phyloP scores from a whole-genome alignment of 2,113 vertebrate genomes.

The Menura novaehollandiae region DNA sequence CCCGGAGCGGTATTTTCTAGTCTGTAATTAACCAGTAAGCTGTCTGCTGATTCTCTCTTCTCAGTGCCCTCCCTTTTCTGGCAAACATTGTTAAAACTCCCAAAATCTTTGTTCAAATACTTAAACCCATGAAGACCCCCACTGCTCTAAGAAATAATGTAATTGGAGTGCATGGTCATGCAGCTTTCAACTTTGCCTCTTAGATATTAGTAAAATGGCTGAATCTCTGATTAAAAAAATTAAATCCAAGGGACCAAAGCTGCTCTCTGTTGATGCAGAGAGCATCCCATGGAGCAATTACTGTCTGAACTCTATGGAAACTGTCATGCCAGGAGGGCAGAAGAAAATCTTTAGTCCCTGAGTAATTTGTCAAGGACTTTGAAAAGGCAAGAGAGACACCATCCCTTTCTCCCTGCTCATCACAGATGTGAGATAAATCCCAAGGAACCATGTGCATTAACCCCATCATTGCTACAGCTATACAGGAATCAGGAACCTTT shows the following conservation, averaged over 20 bases:
- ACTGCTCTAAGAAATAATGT: background rate
- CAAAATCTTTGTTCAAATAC: background rate
- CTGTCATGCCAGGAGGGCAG: background rate
- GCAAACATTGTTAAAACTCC: background rate
- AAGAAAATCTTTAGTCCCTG: background rate
- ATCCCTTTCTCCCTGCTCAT: background rate
- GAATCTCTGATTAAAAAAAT: constrained; percentile 1
- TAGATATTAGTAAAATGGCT: background rate
- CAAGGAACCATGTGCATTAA: background rate
- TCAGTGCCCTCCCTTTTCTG: background rate
- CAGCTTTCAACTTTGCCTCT: constrained; percentile 21
- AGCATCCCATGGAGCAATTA: background rate
- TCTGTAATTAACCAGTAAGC: constrained; percentile 23
- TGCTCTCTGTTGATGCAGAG: background rate
- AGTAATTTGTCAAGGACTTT: background rate
- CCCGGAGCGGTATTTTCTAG: background rate
- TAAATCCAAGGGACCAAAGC: background rate
- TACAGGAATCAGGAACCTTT: background rate
- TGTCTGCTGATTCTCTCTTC: background rate
- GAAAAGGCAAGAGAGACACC: background rate
- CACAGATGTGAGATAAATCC: background rate
- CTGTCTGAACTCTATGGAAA: background rate
- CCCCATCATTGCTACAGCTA: background rate
- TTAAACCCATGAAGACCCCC: background rate
- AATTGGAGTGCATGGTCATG: background rate